These are phyloP conservation scores for Neocrepidodera transversa DNA, from an alignment of 2,888 invertebrate species.

Conservation along the genomic window DNA sequence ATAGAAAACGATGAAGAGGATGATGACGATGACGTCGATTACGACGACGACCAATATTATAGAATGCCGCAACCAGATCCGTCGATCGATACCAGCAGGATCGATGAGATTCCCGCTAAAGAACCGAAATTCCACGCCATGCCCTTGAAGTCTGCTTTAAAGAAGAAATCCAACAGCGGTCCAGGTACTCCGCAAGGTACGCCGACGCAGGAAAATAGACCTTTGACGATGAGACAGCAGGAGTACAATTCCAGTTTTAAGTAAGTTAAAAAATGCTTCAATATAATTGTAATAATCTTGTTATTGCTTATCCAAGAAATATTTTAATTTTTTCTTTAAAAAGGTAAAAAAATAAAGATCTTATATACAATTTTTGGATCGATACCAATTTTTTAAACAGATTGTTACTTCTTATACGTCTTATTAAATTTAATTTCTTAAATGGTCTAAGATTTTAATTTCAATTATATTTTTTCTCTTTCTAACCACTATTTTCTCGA, in stretches of 20 bases:
- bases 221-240: constrained; percentile 66
- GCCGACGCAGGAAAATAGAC: constrained; percentile 75
- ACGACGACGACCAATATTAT: constrained; percentile 65
- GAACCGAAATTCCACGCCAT: constrained; percentile 79
- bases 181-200: constrained; percentile 73
- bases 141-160: constrained; percentile 90
- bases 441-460: too few species aligned
- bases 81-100: constrained; percentile 79
- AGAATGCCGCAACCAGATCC: constrained; percentile 70
- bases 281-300: too few species aligned
- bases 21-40: constrained; percentile 55
- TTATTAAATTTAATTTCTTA: too few species aligned
- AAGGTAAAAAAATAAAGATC: too few species aligned
- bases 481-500: too few species aligned
- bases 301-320: too few species aligned
- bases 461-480: too few species aligned
- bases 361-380: too few species aligned
- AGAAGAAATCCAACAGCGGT: constrained; percentile 76
- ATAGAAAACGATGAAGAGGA: constrained; percentile 33
- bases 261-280: too few species aligned
- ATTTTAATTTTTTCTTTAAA: too few species aligned
- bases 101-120: constrained; percentile 92
- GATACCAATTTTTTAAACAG: too few species aligned
- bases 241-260: constrained; percentile 78
- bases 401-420: too few species aligned